Evolutionary conservation across 1,140 invertebrate species (phyloP), one percentile per base, ranked within the genome.

Genomic region (Drosophila navojoa): DNA sequence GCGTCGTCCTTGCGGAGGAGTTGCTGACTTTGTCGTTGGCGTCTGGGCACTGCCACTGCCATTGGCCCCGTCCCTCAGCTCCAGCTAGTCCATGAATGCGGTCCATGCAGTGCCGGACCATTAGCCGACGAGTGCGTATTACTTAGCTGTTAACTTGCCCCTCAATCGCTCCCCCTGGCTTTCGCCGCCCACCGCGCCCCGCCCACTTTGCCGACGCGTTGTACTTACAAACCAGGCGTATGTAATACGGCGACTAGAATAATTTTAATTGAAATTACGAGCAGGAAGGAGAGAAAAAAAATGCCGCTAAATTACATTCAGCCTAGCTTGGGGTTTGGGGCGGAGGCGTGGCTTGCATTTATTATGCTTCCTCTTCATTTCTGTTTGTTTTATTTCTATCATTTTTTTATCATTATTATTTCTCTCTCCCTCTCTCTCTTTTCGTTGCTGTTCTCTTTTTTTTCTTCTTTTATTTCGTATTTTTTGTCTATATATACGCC

Each of bases 181-280:
- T 11, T 38, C 4, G 13, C 10, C 27, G 3, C 9, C n/a, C 16
- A 25, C 50, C 27, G 27, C 2, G 13, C 47, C 29, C n/a, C 58
- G 40, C 35, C 52, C 22, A 16, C 22, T 15, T 19, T 22, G 35
- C 1, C 40, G 15, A 47, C 38, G 35, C 29, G 40, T 22, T 22
- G n/a, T 55, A 59, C 42, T 59, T 47, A 45, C 42, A 47, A 59
- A n/a, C 42, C 61, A 59, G 62, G 54, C 60, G 54, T 49, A 60
- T 72, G 58, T 53, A 58, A 62, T 66, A 62, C 81, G 35, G 35
- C 35, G 71, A 76, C 78, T 81, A 70, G 69, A 86, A 86, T 86
- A 82, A 86, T 86, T 86, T 86, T 86, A 86, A 86, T 86, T 86
- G 82, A 86, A 86, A 86, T 86, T 87, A 86, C 82, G 42, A 45